These are phyloP conservation scores for Yoshiicerus persimilis DNA, from an alignment of 1,140 invertebrate genomes.

Conservation along the genomic window DNA sequence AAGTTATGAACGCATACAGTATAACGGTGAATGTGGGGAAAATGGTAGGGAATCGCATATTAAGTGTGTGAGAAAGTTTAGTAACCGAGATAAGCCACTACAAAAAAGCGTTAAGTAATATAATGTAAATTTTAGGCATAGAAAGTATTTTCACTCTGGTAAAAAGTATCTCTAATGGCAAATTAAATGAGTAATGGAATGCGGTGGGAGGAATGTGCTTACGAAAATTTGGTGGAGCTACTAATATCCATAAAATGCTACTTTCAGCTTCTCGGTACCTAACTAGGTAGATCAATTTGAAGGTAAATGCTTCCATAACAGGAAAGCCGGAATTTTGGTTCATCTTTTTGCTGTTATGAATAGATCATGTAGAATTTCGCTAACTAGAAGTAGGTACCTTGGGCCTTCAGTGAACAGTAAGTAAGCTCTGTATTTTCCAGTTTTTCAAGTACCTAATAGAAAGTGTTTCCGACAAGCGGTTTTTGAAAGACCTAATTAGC, in stretches of 20 bases:
- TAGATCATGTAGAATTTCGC: background rate
- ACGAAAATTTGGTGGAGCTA: background rate
- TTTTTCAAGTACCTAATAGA: background rate
- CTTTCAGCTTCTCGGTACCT: too few species aligned
- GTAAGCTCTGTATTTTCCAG: background rate
- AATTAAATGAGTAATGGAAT: conserved; percentile 8
- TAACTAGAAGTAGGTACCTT: background rate
- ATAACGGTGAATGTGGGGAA: background rate
- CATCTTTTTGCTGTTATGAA: background rate
- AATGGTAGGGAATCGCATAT: background rate
- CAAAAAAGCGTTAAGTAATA: too few species aligned
- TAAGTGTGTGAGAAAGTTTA: background rate
- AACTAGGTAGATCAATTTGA: too few species aligned
- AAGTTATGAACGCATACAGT: background rate
- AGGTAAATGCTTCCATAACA: background rate
- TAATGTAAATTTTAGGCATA: too few species aligned
- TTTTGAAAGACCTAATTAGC: background rate
- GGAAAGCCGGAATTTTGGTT: background rate
- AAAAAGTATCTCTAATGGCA: background rate
- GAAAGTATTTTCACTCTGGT: background rate
- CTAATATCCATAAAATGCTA: too few species aligned
- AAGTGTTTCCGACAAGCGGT: background rate
- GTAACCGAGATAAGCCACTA: too few species aligned
- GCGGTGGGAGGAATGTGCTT: background rate
- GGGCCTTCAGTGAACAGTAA: background rate